phyloP scores from a whole-genome alignment of 2,113 vertebrate genomes.

The Melanocharis versteri region DNA sequence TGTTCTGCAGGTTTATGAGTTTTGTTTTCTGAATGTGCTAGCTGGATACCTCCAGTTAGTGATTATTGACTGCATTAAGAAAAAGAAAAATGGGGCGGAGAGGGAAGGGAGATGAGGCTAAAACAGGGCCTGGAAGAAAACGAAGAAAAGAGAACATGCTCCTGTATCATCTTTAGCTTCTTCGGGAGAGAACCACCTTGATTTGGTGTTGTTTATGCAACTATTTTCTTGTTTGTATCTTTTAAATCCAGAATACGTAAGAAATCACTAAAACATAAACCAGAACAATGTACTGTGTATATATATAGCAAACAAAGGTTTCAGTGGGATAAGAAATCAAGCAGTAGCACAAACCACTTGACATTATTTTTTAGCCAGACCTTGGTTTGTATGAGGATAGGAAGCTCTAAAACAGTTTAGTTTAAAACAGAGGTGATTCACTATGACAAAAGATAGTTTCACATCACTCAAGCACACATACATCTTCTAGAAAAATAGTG shows the following conservation, averaged over 20 bases:
- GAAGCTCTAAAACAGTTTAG: not conserved
- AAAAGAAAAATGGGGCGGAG: too few relatives aligned
- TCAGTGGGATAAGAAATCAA: not conserved
- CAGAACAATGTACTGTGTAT: not conserved
- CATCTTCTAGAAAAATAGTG: not conserved
- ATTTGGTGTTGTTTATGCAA: not conserved
- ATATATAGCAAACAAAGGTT: not conserved
- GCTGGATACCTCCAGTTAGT: not conserved
- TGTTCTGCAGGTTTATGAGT: not conserved
- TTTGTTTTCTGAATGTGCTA: not conserved
- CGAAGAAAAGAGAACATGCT: not conserved
- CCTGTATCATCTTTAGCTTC: not conserved
- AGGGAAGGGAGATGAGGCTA: not conserved
- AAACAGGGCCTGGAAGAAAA: not conserved
- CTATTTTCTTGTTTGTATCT: not conserved
- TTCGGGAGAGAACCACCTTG: not conserved
- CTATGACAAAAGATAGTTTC: not conserved
- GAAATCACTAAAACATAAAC: not conserved
- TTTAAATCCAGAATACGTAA: not conserved
- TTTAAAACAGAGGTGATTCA: not conserved
- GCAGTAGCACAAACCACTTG: not conserved
- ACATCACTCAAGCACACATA: not conserved
- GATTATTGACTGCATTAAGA: not conserved
- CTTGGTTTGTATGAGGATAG: not conserved
- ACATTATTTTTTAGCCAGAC: not conserved